These are phyloP conservation scores for Cydia splendana DNA, from an alignment of 1,140 invertebrate species.

Conservation along the genomic window DNA sequence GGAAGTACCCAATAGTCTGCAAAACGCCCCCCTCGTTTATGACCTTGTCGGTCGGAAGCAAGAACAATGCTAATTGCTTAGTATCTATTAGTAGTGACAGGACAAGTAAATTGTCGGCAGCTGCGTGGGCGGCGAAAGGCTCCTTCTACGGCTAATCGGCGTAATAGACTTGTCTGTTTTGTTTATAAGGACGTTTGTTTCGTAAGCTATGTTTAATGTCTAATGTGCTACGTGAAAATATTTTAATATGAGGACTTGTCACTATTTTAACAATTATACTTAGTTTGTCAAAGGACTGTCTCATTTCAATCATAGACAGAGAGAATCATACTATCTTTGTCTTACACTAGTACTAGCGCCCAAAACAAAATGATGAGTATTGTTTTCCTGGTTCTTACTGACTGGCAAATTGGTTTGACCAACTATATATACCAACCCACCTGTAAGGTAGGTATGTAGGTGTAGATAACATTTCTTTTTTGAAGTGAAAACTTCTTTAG, in stretches of 20 bases:
- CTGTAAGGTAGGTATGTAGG: too few relatives aligned
- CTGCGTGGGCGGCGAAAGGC: background rate
- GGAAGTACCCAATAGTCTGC: background rate
- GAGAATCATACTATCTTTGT: too few relatives aligned
- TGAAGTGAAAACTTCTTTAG: too few relatives aligned
- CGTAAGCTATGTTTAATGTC: background rate
- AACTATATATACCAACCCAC: too few relatives aligned
- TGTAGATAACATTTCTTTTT: too few relatives aligned
- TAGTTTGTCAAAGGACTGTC: too few relatives aligned
- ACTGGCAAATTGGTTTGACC: too few relatives aligned
- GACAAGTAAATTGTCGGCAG: background rate
- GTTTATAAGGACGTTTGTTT: background rate
- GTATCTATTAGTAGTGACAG: background rate
- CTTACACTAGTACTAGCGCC: too few relatives aligned
- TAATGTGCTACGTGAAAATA: conserved; percentile 13
- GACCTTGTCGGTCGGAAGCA: background rate
- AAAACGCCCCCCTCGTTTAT: background rate
- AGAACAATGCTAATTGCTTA: background rate
- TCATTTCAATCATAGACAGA: too few relatives aligned
- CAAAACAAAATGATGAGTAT: too few relatives aligned
- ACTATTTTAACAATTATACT: too few relatives aligned
- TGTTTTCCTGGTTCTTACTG: too few relatives aligned
- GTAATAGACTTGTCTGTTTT: conserved; percentile 7
- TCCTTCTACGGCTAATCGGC: conserved; percentile 3
- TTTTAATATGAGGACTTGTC: background rate